These are phyloP conservation scores for Acanthosepion esculentum DNA, from an alignment of 2,888 invertebrate genomes.

Conservation along the genomic window DNA sequence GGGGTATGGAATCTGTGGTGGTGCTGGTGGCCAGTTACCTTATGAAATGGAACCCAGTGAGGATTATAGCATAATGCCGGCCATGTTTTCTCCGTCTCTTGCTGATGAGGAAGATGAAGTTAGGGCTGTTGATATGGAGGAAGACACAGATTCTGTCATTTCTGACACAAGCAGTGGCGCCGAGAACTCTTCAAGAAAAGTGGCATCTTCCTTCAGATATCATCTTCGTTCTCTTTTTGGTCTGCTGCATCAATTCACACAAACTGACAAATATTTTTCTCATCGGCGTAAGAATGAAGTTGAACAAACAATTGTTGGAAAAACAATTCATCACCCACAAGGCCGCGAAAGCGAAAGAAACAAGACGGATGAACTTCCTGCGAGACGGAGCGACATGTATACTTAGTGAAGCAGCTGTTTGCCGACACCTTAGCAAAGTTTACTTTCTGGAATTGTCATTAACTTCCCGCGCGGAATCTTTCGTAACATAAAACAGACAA, in stretches of 20 bases:
- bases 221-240: constrained; percentile 88
- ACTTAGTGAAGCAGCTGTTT: too few species aligned
- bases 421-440: too few species aligned
- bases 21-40: neutral
- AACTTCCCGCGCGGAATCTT: too few species aligned
- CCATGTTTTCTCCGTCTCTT: neutral
- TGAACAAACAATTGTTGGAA: constrained; percentile 77
- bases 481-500: too few species aligned
- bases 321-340: too few species aligned
- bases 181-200: constrained; percentile 62
- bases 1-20: constrained; percentile 38
- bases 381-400: too few species aligned
- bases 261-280: constrained; percentile 89
- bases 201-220: constrained; percentile 86
- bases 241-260: constrained; percentile 89
- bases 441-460: too few species aligned
- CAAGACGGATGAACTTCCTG: too few species aligned
- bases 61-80: neutral
- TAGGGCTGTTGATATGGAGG: neutral
- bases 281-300: constrained; percentile 92
- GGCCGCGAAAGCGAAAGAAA: too few species aligned
- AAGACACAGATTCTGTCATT: neutral
- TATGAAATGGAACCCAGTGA: neutral
- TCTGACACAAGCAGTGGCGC: constrained; percentile 53
- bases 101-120: neutral